phyloP scores from a whole-genome alignment of 2,113 vertebrate genomes.

The Cololabis saira region DNA sequence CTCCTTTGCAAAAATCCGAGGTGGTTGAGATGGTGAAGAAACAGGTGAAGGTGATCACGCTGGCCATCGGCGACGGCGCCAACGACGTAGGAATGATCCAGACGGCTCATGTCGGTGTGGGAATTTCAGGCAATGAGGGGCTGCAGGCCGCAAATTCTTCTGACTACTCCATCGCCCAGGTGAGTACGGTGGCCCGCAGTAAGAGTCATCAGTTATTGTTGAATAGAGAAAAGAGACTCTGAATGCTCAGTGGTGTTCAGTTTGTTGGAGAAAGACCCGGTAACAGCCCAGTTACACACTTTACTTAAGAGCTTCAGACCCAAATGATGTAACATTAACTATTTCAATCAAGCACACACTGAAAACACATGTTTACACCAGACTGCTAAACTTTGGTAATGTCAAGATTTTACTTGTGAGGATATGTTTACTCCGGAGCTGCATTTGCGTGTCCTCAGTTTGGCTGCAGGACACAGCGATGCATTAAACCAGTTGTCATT shows the following conservation, averaged over 20 bases:
- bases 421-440: neutral
- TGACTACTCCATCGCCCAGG: constrained; percentile 99
- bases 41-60: constrained; percentile 95
- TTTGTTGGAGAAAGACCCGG: too few species aligned
- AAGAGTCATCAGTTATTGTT: too few species aligned
- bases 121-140: constrained; percentile 97
- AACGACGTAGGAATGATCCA: constrained; percentile 99
- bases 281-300: too few species aligned
- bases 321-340: too few species aligned
- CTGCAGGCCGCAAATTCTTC: constrained; percentile 98
- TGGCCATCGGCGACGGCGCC: constrained; percentile 96
- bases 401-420: neutral
- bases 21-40: constrained; percentile 99
- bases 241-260: too few species aligned
- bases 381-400: neutral
- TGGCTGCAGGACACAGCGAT: neutral
- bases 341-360: too few species aligned
- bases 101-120: constrained; percentile 95
- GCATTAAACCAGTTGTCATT: constrained; percentile 12
- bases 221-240: too few species aligned
- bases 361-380: too few species aligned
- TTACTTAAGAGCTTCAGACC: too few species aligned
- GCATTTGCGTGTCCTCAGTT: neutral
- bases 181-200: constrained; percentile 41
- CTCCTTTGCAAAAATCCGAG: constrained; percentile 98